Evolutionary conservation across 2,888 invertebrate species (phyloP).

Genomic region (Lasioglossum oenotherae): DNA sequence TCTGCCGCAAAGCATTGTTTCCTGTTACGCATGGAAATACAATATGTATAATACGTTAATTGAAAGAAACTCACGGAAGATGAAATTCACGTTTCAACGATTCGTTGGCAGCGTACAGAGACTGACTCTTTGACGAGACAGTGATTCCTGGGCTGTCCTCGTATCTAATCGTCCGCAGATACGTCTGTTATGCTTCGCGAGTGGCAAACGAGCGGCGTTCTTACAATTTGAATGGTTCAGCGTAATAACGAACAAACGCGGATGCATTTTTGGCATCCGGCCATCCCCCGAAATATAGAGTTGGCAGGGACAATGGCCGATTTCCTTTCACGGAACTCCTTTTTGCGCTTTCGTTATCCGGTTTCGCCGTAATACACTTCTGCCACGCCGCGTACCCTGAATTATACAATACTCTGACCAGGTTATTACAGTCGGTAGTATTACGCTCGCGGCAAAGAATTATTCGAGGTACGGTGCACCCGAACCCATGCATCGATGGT

Average conservation of each 20-base stretch:
- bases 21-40: background rate
- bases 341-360: conserved; percentile 29
- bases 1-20: background rate
- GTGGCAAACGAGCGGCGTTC: conserved; percentile 32
- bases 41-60: background rate
- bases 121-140: background rate
- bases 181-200: conserved; percentile 40
- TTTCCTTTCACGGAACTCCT: conserved; percentile 38
- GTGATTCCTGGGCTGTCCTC: conserved; percentile 65
- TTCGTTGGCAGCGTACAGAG: background rate
- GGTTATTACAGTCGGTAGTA: background rate
- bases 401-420: conserved; percentile 5
- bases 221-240: conserved; percentile 38
- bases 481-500: background rate
- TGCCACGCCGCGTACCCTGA: background rate
- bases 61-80: background rate
- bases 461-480: background rate
- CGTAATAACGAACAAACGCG: conserved; percentile 50
- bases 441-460: background rate
- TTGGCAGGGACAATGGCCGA: conserved; percentile 44
- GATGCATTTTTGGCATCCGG: conserved; percentile 57
- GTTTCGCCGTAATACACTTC: conserved; percentile 30
- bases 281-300: conserved; percentile 61
- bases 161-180: conserved; percentile 63
- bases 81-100: background rate